Percentiles rank a stretch among this genome's conserved stretches.
These are phyloP conservation scores for Ascaphus truei DNA, from an alignment of 2,113 vertebrate genomes.

Conservation along the genomic window DNA sequence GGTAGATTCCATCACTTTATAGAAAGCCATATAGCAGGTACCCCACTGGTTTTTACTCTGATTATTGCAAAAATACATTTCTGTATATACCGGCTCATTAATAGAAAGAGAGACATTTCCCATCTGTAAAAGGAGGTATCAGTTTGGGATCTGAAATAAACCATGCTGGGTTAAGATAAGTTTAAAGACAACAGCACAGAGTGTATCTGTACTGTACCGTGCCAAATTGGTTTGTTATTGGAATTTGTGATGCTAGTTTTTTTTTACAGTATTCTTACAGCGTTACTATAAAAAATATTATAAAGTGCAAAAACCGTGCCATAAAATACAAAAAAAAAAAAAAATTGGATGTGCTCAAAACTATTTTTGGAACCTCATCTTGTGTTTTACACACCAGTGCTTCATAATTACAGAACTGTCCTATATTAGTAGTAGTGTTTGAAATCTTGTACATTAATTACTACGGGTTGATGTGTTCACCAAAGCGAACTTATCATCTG, in stretches of 20 bases:
- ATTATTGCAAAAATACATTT: constrained; percentile 32
- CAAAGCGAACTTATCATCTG: neutral
- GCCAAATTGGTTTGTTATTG: constrained; percentile 34
- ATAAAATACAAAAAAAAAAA: constrained; percentile 1
- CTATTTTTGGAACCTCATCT: constrained; percentile 40
- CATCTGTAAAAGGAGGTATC: constrained; percentile 25
- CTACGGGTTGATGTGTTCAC: constrained; percentile 10
- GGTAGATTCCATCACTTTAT: constrained; percentile 47
- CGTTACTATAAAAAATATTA: neutral
- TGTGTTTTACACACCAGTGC: constrained; percentile 35
- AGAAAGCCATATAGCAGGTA: constrained; percentile 61
- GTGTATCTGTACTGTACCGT: constrained; percentile 30
- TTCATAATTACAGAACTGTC: neutral
- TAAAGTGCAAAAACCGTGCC: constrained; percentile 8
- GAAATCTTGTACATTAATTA: constrained; percentile 6
- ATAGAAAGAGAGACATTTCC: constrained; percentile 42
- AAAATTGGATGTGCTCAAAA: neutral
- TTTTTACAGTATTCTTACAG: constrained; percentile 5
- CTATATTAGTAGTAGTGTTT: neutral
- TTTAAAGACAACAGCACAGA: constrained; percentile 34
- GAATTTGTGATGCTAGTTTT: constrained; percentile 40
- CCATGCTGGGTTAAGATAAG: constrained; percentile 39
- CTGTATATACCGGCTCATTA: constrained; percentile 27
- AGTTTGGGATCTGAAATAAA: constrained; percentile 21
- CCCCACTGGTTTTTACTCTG: constrained; percentile 40